These are phyloP conservation scores for Geopemphigus sp. DNA, from an alignment of 1,140 invertebrate genomes.

Conservation along the genomic window DNA sequence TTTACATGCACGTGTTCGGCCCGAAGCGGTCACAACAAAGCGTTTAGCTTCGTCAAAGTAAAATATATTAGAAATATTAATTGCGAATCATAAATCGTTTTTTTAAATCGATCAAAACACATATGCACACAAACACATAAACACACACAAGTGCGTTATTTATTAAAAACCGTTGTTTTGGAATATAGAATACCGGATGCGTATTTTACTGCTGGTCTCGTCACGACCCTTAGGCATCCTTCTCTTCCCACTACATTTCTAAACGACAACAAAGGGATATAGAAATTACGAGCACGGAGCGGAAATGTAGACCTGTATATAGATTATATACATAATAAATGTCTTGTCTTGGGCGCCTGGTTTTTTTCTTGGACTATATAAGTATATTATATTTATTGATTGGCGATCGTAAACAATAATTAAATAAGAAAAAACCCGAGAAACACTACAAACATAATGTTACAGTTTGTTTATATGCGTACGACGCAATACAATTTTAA, in stretches of 20 bases:
- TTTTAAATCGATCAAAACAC: not conserved
- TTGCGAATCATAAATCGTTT: not conserved
- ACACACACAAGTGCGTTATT: not conserved
- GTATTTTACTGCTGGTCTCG: not conserved
- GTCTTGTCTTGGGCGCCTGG: not conserved
- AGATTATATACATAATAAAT: not conserved
- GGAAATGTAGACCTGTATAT: not conserved
- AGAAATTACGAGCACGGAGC: not conserved
- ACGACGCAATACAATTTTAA: not conserved
- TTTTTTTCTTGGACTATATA: not conserved
- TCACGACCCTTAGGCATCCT: not conserved
- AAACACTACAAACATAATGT: not conserved
- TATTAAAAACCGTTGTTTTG: not conserved
- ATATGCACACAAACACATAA: too few relatives aligned
- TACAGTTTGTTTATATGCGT: too few relatives aligned
- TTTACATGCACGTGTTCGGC: not conserved
- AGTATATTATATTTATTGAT: not conserved
- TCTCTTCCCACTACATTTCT: not conserved
- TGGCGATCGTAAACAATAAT: conserved; percentile 18
- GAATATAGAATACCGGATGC: not conserved
- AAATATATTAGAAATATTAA: not conserved
- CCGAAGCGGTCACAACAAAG: not conserved
- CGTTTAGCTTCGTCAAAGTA: not conserved
- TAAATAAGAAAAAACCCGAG: not conserved
- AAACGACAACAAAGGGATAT: too few relatives aligned